Conservation (phyloP, 2,888 invertebrate species). For the Stramonita haemastoma region DNA sequence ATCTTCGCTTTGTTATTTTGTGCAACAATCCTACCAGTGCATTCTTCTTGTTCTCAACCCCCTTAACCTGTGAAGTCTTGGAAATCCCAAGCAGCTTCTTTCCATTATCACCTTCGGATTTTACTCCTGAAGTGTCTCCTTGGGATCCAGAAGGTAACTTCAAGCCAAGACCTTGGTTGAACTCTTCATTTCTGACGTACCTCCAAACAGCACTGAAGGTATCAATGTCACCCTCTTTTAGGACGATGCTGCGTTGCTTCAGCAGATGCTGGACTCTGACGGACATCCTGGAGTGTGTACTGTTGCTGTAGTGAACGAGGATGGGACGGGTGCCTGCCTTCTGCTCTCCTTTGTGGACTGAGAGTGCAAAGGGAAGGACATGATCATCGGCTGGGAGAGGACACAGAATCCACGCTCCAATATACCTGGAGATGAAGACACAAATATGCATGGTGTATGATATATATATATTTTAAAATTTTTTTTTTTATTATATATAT, state of each 20-base stretch:
- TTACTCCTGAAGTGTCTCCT: not conserved
- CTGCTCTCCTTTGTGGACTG: not conserved
- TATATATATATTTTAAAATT: too few relatives aligned
- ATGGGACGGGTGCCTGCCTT: not conserved
- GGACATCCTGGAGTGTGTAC: not conserved
- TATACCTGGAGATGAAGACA: not conserved
- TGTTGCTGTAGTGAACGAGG: slow-evolving; percentile 15
- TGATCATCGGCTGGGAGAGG: not conserved
- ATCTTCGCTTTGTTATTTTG: too few relatives aligned
- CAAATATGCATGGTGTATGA: too few relatives aligned
- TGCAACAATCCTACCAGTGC: too few relatives aligned
- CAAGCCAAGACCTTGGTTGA: too few relatives aligned
- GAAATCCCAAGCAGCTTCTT: not conserved
- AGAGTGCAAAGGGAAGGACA: not conserved
- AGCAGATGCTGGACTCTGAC: not conserved
- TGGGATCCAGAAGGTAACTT: not conserved
- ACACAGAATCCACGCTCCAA: not conserved
- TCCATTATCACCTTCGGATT: not conserved
- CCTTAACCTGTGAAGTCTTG: not conserved
- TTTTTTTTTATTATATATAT: too few relatives aligned
- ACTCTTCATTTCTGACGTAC: not conserved
- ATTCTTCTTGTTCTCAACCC: not conserved
- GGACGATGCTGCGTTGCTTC: not conserved
- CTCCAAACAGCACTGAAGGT: not conserved
- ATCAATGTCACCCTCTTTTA: not conserved